phyloP scores from a whole-genome alignment of 2,797 vertebrate species.

The Nyctalus aviator region DNA sequence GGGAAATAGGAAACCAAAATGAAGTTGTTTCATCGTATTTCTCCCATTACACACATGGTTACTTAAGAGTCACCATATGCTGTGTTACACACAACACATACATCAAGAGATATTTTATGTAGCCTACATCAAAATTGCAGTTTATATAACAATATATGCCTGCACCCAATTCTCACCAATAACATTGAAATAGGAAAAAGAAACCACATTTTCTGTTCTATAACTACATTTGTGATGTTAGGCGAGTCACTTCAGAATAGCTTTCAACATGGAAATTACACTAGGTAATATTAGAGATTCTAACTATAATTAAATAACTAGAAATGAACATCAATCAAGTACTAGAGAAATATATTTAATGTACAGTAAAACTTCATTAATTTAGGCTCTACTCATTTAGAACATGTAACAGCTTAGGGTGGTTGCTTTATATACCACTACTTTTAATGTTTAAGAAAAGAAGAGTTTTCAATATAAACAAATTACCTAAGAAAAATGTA shows the following conservation, averaged over 20 bases:
- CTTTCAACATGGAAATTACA: slow-evolving; percentile 47
- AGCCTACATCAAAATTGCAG: slow-evolving; percentile 14
- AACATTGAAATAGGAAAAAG: not conserved
- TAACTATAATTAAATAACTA: slow-evolving; percentile 49
- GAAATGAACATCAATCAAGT: not conserved
- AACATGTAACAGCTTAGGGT: not conserved
- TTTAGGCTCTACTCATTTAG: not conserved
- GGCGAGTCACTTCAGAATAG: slow-evolving; percentile 48
- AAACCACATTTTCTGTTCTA: not conserved
- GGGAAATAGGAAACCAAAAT: not conserved
- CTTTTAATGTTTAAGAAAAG: slow-evolving; percentile 16
- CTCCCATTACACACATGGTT: not conserved
- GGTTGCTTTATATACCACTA: not conserved
- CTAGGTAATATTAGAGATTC: slow-evolving; percentile 20
- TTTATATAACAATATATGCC: slow-evolving; percentile 36
- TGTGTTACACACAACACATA: slow-evolving; percentile 34
- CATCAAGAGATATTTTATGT: not conserved
- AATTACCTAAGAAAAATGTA: not conserved
- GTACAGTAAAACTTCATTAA: not conserved
- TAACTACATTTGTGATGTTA: slow-evolving; percentile 21
- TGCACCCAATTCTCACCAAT: slow-evolving; percentile 60
- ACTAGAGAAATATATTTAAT: not conserved
- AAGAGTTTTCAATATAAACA: slow-evolving; percentile 16
- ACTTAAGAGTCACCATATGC: slow-evolving; percentile 51
- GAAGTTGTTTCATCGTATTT: slow-evolving; percentile 23